Evolutionary conservation across 2,797 vertebrate species (phyloP), one percentile per base, ranked within the genome.

Genomic region (Toxotes lorentzi): DNA sequence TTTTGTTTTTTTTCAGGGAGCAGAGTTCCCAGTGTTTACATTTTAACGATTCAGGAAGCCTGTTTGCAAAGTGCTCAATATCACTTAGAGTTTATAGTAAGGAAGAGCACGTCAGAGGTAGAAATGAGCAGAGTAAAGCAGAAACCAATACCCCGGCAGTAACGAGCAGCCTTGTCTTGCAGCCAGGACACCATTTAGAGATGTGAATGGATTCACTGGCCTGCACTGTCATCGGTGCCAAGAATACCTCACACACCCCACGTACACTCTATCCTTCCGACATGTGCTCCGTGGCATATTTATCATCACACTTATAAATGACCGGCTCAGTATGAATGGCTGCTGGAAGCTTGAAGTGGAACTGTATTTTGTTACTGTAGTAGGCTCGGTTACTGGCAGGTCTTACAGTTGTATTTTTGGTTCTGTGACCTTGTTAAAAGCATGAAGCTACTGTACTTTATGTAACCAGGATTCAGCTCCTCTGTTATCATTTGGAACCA

Each of bases 221-320:
- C 79, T 68, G 86, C 82, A 78, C 87, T 83, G 85, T 90, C 90
- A 91, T 84, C 88, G 27, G 74, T 5, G 86, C 93, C 92, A 93
- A 93, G 88, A 94, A 94, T 94, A 93, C 82, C 87, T 70, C 89
- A 81, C 91, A 92, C 92, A 88, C 92, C 88, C 92, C 57, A 62
- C 45, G 30, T 72, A 65, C 78, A 89, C 88, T 80, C 88, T 76
- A 79, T 81, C 86, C 74, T 58, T 60, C 70, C 85, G 86, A 88
- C 89, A 93, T 91, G 86, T 90, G 75, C 85, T 67, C 76, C 8
- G 60, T 50, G 76, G 88, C 82, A 89, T 86, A 91, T 91, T 92
- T 92, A 88, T 92, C 92, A 89, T 90, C 70, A 73, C 91, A 85
- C 90, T 86, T 85, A 66, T 41, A 83, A 82, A 74, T 74, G 85